Evolutionary conservation across 2,113 vertebrate genomes (phyloP).

Genomic region (Cichladusa arquata): DNA sequence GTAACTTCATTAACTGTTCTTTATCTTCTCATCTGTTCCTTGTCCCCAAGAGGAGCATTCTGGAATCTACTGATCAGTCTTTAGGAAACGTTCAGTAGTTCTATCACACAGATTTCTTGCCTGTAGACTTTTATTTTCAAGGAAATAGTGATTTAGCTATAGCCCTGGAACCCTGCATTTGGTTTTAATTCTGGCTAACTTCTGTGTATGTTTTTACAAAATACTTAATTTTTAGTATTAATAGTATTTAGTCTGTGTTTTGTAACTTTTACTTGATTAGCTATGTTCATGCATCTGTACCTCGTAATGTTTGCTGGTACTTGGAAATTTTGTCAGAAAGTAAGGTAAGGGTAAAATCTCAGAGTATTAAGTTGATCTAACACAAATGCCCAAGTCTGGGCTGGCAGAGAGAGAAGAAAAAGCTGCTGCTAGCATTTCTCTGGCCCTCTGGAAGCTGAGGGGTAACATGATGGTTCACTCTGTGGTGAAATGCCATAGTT

Average conservation of each 20-base stretch:
- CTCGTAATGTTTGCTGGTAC: neutral
- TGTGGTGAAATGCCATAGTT: fast-evolving
- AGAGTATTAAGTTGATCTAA: neutral
- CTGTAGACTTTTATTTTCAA: neutral
- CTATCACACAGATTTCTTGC: neutral
- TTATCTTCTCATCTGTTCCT: neutral
- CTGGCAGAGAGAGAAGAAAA: neutral
- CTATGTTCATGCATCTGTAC: neutral
- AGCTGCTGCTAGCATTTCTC: neutral
- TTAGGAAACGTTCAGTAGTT: neutral
- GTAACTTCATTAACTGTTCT: neutral
- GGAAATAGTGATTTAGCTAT: neutral
- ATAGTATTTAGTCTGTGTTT: neutral
- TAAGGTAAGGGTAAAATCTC: neutral
- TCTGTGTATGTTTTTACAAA: neutral
- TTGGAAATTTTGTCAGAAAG: neutral
- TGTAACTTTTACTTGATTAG: neutral
- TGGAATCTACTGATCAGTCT: neutral
- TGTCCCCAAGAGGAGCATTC: neutral
- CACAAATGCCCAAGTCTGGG: neutral
- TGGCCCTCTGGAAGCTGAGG: neutral
- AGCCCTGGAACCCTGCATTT: neutral
- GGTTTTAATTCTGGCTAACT: neutral
- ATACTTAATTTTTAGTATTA: neutral
- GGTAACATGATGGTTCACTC: fast-evolving